Conservation (phyloP, 2,113 vertebrate species). For the Fregata magnificens region DNA sequence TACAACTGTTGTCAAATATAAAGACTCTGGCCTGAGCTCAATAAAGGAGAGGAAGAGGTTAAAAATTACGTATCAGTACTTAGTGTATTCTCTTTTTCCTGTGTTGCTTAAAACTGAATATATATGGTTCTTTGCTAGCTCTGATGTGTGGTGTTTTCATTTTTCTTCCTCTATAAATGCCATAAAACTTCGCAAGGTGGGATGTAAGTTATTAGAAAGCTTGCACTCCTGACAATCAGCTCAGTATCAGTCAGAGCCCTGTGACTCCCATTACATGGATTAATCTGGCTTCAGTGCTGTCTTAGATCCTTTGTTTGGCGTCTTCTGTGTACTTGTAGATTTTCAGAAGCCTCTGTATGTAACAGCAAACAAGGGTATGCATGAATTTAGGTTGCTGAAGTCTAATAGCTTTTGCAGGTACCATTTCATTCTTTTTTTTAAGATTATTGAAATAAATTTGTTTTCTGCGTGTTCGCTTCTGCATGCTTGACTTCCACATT, state of each 20-base stretch:
- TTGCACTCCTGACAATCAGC: background rate
- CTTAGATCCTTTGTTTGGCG: background rate
- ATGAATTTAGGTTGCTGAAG: background rate
- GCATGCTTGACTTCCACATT: background rate
- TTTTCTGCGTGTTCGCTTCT: fast-evolving
- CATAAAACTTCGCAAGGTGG: background rate
- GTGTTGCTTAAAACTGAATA: background rate
- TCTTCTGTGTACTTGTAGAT: background rate
- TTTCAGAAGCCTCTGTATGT: background rate
- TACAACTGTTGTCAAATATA: background rate
- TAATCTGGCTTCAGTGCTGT: background rate
- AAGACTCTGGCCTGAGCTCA: background rate
- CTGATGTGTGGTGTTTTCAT: background rate
- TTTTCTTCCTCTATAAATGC: background rate
- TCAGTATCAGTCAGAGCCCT: background rate
- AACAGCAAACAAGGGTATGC: background rate
- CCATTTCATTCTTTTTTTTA: background rate
- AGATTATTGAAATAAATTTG: background rate
- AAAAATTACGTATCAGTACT: background rate
- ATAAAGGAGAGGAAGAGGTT: background rate
- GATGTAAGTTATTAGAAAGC: background rate
- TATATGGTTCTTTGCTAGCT: background rate
- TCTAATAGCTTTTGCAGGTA: background rate
- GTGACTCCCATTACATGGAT: background rate
- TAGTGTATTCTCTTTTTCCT: background rate